Base-by-base conservation (phyloP, 2,113 vertebrate species). In the Patagioenas fasciata region DNA sequence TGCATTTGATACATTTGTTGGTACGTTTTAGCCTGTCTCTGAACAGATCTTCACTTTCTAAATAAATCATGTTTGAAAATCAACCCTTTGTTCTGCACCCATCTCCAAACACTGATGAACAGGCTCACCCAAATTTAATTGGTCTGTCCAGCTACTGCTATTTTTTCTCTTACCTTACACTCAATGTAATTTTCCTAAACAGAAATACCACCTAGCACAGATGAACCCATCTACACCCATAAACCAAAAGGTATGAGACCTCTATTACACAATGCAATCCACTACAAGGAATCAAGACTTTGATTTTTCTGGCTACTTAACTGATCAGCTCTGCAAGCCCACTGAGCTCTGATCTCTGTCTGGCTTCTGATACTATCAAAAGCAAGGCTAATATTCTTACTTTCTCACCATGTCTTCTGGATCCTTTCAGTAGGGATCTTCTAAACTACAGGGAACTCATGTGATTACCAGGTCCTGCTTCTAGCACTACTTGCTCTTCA, bases 321-420 rank as follows among this genome's bases (percentile, higher is more conserved):
- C 32, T 67, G 29, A 38, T 11, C 38, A 71, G 28, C 8, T 74
- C 54, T 92, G 34, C 60, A 65, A 78, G 51, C 23, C 13, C 61
- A 56, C 5, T 3, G 19, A 61, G 38, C 60, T 80, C 40, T 70
- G 21, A 24, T 51, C 50, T 67, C 48, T n/a, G 2, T 54, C 51
- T 77, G 62, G 31, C 16, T 70, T 80, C 47, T 78, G 73, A 61
- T 26, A 21, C 26, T n/a, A 61, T 23, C 36, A 81, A 74, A 78
- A 91, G 24, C 0, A 0, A 40, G 36, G 40, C 7, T 75, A n/a
- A 16, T 23, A 36, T 16, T 15, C 16, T 26, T 60, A 9, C 56
- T 94, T 79, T 80, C 16, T 66, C 21, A 32, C 14, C 6, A 7
- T 5, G 6, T 57, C 23, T 62, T 82, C 54, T 60, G 47, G 36